A percentile compares a stretch with the other conserved stretches of the same genome.
Evolutionary conservation across 2,113 vertebrate genomes (phyloP).

Genomic region (Herpailurus yagouaroundi): DNA sequence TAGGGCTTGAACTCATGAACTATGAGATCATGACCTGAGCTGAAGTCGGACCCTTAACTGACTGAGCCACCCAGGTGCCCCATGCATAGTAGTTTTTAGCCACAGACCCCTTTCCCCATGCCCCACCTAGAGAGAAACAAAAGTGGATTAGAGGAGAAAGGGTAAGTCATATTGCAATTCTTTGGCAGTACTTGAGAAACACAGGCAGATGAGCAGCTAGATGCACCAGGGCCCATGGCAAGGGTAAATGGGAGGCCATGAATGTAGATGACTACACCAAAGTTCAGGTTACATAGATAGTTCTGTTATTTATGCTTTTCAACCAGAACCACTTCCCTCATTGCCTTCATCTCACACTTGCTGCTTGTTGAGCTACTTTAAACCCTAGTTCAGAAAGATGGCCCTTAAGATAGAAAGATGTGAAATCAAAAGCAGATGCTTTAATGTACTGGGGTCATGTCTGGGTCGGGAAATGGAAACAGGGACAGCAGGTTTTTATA

Average conservation of each 20-base stretch:
- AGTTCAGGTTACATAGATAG: background rate
- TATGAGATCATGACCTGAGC: too few species aligned
- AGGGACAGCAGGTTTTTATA: slow-evolving; percentile 77
- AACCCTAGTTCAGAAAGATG: slow-evolving; percentile 51
- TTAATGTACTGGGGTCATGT: slow-evolving; percentile 55
- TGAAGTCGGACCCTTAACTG: too few species aligned
- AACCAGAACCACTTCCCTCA: background rate
- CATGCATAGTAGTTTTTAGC: background rate
- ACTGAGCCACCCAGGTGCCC: too few species aligned
- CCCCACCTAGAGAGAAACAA: background rate
- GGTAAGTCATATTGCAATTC: background rate
- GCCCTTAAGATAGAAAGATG: slow-evolving; percentile 54
- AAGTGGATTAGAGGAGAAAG: background rate
- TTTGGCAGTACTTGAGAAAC: background rate
- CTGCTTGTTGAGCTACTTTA: slow-evolving; percentile 42
- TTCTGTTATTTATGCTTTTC: background rate
- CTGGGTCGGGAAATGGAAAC: slow-evolving; percentile 75
- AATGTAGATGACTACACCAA: background rate
- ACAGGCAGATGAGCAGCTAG: background rate
- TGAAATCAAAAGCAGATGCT: slow-evolving; percentile 77
- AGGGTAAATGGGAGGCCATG: background rate
- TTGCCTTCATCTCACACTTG: background rate
- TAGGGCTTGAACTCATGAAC: too few species aligned
- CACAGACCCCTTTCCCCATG: background rate
- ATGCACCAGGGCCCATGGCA: background rate